Conservation (phyloP, 2,888 invertebrate species). For the Phorcus lineatus region DNA sequence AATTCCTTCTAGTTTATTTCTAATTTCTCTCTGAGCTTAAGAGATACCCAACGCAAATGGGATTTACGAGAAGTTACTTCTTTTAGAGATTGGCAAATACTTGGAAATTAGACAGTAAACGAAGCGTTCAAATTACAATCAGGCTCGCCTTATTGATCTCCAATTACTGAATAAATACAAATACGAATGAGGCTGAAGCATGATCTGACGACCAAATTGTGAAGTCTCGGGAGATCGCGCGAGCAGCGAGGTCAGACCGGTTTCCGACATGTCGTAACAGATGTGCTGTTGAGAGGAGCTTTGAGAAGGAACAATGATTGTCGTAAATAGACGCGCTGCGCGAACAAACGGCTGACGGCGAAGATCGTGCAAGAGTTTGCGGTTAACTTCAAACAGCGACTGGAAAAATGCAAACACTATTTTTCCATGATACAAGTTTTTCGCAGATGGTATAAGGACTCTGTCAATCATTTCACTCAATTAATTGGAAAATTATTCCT, state of each 20-base stretch:
- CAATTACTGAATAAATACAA: conserved; percentile 15
- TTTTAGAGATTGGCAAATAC: conserved; percentile 15
- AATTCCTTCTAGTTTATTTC: conserved; percentile 10
- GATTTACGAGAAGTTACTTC: conserved; percentile 7
- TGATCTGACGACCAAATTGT: conserved; percentile 13
- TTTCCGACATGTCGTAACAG: conserved; percentile 15
- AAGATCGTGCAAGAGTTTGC: background rate
- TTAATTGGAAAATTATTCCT: conserved; percentile 13
- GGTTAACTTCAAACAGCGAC: conserved; percentile 2
- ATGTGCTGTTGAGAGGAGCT: conserved; percentile 15
- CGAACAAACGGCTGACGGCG: background rate
- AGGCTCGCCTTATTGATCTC: background rate
- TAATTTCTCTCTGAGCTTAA: conserved; percentile 8
- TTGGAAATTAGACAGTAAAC: conserved; percentile 8
- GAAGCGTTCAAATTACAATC: conserved; percentile 13
- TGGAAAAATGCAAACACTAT: conserved; percentile 7
- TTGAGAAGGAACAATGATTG: conserved; percentile 7
- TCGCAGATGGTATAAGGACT: background rate
- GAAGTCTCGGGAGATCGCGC: conserved; percentile 10
- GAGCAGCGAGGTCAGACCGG: background rate
- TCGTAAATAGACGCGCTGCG: background rate
- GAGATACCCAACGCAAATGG: conserved; percentile 1
- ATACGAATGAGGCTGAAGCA: background rate
- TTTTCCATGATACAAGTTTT: conserved; percentile 9
- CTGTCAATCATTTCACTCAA: background rate